phyloP scores from a whole-genome alignment of 92 coral and sea anemone genomes.

The Porites rus region DNA sequence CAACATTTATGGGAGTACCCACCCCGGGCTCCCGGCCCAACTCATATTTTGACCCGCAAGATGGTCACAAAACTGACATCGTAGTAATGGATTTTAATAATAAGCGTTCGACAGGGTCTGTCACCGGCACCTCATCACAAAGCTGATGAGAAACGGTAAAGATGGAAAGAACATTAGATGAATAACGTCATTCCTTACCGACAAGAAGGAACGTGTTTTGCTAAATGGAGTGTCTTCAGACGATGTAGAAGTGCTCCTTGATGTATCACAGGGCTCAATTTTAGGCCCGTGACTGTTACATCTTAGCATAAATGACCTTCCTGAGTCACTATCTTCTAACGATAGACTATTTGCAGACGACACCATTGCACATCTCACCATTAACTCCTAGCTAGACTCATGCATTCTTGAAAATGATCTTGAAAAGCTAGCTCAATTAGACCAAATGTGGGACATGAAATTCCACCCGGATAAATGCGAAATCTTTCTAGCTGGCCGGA shows the following conservation, averaged over 20 bases:
- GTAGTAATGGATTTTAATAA: slow-evolving; percentile 13
- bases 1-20: no score
- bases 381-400: no score
- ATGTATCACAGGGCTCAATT: background rate
- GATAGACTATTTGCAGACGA: background rate
- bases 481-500: slow-evolving; percentile 3
- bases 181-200: background rate
- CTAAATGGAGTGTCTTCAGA: slow-evolving; percentile 20
- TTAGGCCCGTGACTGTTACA: background rate
- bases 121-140: background rate
- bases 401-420: no score
- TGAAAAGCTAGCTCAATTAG: background rate
- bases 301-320: background rate
- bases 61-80: slow-evolving; percentile 23
- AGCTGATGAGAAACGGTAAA: background rate
- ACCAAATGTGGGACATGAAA: slow-evolving; percentile 6
- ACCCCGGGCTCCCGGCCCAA: no score
- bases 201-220: background rate
- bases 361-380: background rate
- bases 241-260: background rate
- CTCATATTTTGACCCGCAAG: background rate
- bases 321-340: background rate
- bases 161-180: background rate
- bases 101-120: slow-evolving; percentile 27
- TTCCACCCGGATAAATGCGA: slow-evolving; percentile 24